Evolutionary conservation across 92 coral and sea anemone genomes (phyloP).

Genomic region (Virgularia gustaviana): DNA sequence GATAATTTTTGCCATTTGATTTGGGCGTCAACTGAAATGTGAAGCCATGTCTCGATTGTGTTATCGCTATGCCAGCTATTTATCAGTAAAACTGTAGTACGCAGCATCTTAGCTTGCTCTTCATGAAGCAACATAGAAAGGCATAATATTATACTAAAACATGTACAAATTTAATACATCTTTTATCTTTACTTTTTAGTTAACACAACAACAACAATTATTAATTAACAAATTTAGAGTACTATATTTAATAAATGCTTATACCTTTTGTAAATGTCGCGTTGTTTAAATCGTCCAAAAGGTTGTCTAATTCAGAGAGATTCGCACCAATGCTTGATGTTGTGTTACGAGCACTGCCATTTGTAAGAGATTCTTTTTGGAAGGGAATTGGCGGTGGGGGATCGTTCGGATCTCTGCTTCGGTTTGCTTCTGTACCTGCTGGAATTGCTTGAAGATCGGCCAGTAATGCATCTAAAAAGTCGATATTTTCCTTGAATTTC

Average conservation of each 20-base stretch:
- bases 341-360: constrained; percentile 24
- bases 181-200: no score
- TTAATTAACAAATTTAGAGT: not conserved
- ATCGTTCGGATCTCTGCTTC: constrained; percentile 71
- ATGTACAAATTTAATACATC: no score
- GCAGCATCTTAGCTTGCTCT: no score
- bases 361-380: constrained; percentile 47
- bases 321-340: constrained; percentile 77
- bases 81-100: no score
- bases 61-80: no score
- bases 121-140: no score
- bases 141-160: no score
- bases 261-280: constrained; percentile 66
- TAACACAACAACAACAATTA: no score
- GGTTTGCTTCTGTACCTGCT: constrained; percentile 38
- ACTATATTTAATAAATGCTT: not conserved
- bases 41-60: no score
- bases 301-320: constrained; percentile 87
- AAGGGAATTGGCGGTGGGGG: constrained; percentile 90
- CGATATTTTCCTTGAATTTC: constrained; percentile 33
- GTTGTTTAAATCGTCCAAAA: constrained; percentile 77
- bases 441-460: constrained; percentile 43
- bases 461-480: constrained; percentile 43
- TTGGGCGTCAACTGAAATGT: no score
- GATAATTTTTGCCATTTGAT: no score